Evolutionary conservation across 1,140 invertebrate species (phyloP), one percentile per base, ranked within the genome.

Genomic region (Orchesella cincta): DNA sequence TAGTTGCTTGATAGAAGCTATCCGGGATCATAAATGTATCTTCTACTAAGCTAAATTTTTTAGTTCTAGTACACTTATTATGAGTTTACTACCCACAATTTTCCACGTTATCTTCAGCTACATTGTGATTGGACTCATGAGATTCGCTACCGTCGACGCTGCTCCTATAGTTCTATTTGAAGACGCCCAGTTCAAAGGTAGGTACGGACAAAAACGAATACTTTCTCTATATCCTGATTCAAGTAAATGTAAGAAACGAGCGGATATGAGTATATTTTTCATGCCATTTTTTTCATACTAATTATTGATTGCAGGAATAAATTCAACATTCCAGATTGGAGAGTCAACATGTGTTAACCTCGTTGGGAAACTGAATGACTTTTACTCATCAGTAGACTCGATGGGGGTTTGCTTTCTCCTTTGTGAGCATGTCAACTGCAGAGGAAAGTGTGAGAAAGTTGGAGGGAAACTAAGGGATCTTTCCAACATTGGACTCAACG

Each of bases 351-450:
- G 77, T 73, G 54, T 74, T 20, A 75, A 78, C 39, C 35, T 78
- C 8, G 33, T 70, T 20, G 77, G 77, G 36, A 72, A 52, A 39
- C 73, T 74, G 18, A 78, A 75, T 51, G 74, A 78, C 34, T 36
- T 51, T 36, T 46, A 36, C 28, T 78, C 77, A n/a, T 78, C 77
- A 0, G 77, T 75, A 46, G 62, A 78, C 34, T 29, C 73, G 1
- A 36, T 70, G 39, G 39, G 39, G 1, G 23, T 3, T 3, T 78
- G 77, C 33, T 75, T 71, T 52, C 33, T 75, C 23, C 57, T 78
- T 23, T 75, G 51, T 34, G 77, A 78, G 20, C 73, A 78, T 28
- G 26, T 20, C 3, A 72, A 78, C 33, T 78, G 77, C 33, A 57
- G 77, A 36, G 77, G 77, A 16, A 70, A 57, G 26, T 73, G 54